Conservation (phyloP, 37 sponge, comb jelly and placozoan species). For the Beroe forskalii region DNA sequence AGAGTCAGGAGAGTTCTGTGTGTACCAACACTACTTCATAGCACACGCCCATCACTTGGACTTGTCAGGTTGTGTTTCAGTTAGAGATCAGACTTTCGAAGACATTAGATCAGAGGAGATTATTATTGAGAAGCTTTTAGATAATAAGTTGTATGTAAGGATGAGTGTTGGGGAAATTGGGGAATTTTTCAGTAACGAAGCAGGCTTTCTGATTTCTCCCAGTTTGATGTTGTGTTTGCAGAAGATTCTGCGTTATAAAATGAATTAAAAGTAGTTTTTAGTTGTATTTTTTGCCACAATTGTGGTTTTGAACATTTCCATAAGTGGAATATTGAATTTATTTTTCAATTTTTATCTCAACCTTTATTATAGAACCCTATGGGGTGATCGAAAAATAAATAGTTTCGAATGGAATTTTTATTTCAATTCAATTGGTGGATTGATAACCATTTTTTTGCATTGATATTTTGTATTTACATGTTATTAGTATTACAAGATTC, state of each 20-base stretch:
- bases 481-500: too few relatives aligned
- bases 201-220: not conserved
- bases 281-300: not conserved
- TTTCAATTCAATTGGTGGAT: too few relatives aligned
- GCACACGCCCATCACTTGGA: not conserved
- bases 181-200: not conserved
- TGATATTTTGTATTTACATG: too few relatives aligned
- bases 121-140: not conserved
- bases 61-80: not conserved
- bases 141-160: not conserved
- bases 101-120: not conserved
- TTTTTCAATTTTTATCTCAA: too few relatives aligned
- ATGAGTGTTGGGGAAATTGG: not conserved
- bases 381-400: too few relatives aligned
- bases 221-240: constrained; percentile 15
- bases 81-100: not conserved
- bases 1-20: constrained; percentile 62
- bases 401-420: too few relatives aligned
- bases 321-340: too few relatives aligned
- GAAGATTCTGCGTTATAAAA: not conserved
- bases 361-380: too few relatives aligned
- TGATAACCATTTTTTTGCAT: too few relatives aligned
- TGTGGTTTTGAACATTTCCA: not conserved
- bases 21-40: not conserved
- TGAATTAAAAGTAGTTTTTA: not conserved